Evolutionary conservation across 2,797 vertebrate genomes (phyloP).

Genomic region (Phoeniculus purpureus): DNA sequence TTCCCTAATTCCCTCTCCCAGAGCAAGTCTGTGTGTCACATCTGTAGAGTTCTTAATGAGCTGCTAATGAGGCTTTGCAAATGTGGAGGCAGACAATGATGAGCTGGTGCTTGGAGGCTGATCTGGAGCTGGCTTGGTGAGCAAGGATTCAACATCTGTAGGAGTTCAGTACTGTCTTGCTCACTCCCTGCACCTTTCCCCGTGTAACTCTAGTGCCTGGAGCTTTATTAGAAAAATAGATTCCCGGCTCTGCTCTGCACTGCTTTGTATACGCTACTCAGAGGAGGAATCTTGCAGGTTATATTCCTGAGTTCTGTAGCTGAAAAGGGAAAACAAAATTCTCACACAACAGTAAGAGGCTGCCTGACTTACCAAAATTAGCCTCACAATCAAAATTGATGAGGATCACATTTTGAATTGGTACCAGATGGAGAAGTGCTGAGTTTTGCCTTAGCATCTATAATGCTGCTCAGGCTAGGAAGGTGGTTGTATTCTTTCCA

Average conservation of each 20-base stretch:
- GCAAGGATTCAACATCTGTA: neutral
- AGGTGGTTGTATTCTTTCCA: slow-evolving; percentile 76
- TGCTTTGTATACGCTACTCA: neutral
- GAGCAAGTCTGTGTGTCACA: neutral
- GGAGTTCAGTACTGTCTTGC: neutral
- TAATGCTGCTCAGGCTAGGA: slow-evolving; percentile 67
- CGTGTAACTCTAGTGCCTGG: neutral
- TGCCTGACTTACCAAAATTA: slow-evolving; percentile 61
- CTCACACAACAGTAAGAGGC: slow-evolving; percentile 45
- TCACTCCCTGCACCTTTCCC: neutral
- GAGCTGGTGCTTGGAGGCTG: neutral
- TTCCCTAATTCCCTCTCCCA: neutral
- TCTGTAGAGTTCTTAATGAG: slow-evolving; percentile 46
- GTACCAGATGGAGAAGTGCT: slow-evolving; percentile 79
- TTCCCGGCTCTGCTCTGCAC: neutral
- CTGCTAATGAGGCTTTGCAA: slow-evolving; percentile 47
- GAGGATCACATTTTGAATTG: slow-evolving; percentile 74
- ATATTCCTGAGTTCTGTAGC: neutral
- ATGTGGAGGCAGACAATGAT: neutral
- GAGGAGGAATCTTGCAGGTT: slow-evolving; percentile 27
- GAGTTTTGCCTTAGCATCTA: slow-evolving; percentile 71
- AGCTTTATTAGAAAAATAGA: neutral
- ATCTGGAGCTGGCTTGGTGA: neutral
- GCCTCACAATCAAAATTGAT: slow-evolving; percentile 68
- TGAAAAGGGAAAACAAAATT: slow-evolving; percentile 46